Evolutionary conservation across 1,140 invertebrate species (phyloP).

Genomic region (Orchesella cincta): DNA sequence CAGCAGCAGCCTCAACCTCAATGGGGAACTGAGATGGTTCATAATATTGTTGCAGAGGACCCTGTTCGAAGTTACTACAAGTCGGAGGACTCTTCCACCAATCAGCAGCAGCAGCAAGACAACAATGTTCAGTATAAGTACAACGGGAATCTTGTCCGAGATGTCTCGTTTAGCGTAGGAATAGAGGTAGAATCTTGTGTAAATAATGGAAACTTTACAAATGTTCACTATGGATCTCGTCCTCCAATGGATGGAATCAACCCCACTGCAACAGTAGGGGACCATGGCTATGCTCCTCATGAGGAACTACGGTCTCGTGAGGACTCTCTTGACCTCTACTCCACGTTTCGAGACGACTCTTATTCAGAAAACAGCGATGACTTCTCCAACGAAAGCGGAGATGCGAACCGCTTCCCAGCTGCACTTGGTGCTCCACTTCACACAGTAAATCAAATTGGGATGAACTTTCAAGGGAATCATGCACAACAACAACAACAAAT

Average conservation of each 20-base stretch:
- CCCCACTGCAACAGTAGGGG: background rate
- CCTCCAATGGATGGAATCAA: conserved; percentile 13
- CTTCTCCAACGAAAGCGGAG: conserved; percentile 51
- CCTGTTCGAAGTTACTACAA: background rate
- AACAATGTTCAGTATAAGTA: conserved; percentile 50
- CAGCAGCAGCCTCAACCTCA: conserved; percentile 49
- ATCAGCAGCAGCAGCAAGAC: conserved; percentile 48
- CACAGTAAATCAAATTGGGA: conserved; percentile 27
- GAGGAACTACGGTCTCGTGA: conserved; percentile 62
- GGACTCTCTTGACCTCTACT: conserved; percentile 67
- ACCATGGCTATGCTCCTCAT: conserved; percentile 37
- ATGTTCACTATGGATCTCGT: conserved; percentile 62
- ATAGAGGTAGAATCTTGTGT: conserved; percentile 66
- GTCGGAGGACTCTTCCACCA: conserved; percentile 1
- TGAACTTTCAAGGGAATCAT: conserved; percentile 33
- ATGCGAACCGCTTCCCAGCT: conserved; percentile 18
- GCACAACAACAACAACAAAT: conserved; percentile 21
- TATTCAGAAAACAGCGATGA: conserved; percentile 64
- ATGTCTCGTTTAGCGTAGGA: conserved; percentile 61
- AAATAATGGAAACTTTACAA: conserved; percentile 66
- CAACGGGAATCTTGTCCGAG: conserved; percentile 58
- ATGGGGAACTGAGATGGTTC: conserved; percentile 22
- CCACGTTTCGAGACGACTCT: conserved; percentile 66
- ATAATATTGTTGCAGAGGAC: background rate
- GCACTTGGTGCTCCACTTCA: conserved; percentile 10